These are phyloP conservation scores for Apotomis capreana DNA, from an alignment of 2,888 invertebrate species.

Conservation along the genomic window DNA sequence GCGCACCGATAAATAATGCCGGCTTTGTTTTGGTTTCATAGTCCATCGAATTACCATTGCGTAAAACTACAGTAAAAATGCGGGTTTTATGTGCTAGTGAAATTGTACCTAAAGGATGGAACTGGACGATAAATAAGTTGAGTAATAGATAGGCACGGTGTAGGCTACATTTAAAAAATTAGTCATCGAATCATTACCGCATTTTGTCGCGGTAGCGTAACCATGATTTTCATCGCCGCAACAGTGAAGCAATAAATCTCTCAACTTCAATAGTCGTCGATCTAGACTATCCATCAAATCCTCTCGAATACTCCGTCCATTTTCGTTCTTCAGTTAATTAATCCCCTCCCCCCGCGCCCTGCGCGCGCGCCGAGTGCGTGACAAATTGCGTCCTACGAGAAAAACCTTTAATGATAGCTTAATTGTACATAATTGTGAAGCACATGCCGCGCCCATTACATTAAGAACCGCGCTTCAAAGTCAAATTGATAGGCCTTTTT, in stretches of 20 bases:
- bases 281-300: conserved; percentile 29
- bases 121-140: no score
- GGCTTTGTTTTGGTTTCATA: conserved; percentile 3
- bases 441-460: conserved; percentile 25
- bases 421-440: conserved; percentile 64
- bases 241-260: conserved; percentile 18
- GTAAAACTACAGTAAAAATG: neutral
- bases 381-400: conserved; percentile 62
- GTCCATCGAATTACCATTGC: neutral
- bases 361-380: conserved; percentile 58
- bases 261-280: conserved; percentile 28
- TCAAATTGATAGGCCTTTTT: neutral
- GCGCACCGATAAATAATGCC: conserved; percentile 16
- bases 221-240: no score
- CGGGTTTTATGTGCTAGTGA: neutral
- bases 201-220: no score
- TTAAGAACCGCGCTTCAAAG: conserved; percentile 5
- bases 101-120: neutral
- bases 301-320: conserved; percentile 21
- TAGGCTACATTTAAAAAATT: no score
- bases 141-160: no score
- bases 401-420: conserved; percentile 64
- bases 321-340: conserved; percentile 52
- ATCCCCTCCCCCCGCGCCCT: conserved; percentile 37
- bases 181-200: no score